Conservation (phyloP, 2,888 invertebrate genomes). For the Congeria kusceri region DNA sequence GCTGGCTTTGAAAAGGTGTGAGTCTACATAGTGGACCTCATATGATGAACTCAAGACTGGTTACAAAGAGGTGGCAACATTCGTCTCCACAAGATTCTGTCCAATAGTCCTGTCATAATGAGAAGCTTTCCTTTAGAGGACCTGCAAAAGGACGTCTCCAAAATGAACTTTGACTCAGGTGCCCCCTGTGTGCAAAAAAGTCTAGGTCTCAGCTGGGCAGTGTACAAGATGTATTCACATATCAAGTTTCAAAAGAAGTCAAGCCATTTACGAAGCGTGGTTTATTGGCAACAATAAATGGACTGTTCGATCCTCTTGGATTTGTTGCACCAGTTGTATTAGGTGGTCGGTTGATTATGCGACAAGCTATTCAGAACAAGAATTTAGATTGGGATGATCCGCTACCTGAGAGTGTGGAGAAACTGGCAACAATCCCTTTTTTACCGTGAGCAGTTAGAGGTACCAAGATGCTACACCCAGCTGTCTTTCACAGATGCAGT, state of each 20-base stretch:
- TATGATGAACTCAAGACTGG: conserved; percentile 11
- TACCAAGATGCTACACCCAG: neutral
- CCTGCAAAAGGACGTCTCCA: conserved; percentile 37
- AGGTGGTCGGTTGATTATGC: conserved; percentile 20
- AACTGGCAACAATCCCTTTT: conserved; percentile 9
- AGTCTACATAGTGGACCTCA: conserved; percentile 24
- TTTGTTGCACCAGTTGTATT: conserved; percentile 33
- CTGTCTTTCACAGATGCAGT: neutral
- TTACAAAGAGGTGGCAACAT: neutral
- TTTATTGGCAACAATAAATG: conserved; percentile 27
- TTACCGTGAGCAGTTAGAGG: neutral
- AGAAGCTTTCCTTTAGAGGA: conserved; percentile 45
- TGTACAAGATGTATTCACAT: conserved; percentile 25
- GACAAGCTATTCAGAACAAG: conserved; percentile 16
- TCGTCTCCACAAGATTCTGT: conserved; percentile 55
- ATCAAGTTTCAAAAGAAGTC: neutral
- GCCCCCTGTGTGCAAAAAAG: conserved; percentile 23
- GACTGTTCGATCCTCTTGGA: conserved; percentile 25
- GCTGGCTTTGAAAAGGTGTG: conserved; percentile 11
- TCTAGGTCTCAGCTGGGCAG: conserved; percentile 29
- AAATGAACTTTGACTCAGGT: conserved; percentile 30
- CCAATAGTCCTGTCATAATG: conserved; percentile 49
- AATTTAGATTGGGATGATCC: conserved; percentile 16
- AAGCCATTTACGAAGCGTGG: conserved; percentile 37
- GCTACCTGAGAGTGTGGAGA: conserved; percentile 16